phyloP scores from a whole-genome alignment of 2,888 invertebrate genomes.

The Morpho helenor region DNA sequence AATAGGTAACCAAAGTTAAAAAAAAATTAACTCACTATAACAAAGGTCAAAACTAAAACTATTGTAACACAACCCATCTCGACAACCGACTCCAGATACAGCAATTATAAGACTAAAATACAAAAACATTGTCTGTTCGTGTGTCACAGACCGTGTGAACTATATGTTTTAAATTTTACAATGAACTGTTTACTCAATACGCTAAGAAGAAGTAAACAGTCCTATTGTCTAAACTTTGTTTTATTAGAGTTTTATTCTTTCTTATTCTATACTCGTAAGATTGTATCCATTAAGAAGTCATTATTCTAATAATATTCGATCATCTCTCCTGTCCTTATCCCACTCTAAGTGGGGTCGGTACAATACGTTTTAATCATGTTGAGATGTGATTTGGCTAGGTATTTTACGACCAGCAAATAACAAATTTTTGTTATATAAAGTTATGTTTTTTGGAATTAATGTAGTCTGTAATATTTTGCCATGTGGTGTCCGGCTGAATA shows the following conservation, averaged over 20 bases:
- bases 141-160: slow-evolving; percentile 29
- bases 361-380: too few relatives aligned
- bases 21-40: slow-evolving; percentile 6
- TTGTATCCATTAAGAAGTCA: not conserved
- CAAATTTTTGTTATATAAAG: too few relatives aligned
- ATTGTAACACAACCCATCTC: slow-evolving; percentile 33
- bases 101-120: slow-evolving; percentile 29
- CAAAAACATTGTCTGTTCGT: slow-evolving; percentile 30
- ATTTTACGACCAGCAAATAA: too few relatives aligned
- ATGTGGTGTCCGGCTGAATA: too few relatives aligned
- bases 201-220: slow-evolving; percentile 26
- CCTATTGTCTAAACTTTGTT: slow-evolving; percentile 26
- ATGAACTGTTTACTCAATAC: slow-evolving; percentile 38
- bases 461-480: too few relatives aligned
- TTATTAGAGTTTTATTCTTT: too few relatives aligned
- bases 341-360: too few relatives aligned
- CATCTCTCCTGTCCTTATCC: too few relatives aligned
- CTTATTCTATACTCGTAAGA: not conserved
- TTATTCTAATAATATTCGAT: too few relatives aligned
- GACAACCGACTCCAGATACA: slow-evolving; percentile 26
- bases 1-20: not conserved
- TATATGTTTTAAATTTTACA: slow-evolving; percentile 36
- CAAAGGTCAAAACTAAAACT: slow-evolving; percentile 5
- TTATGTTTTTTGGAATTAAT: too few relatives aligned
- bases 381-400: too few relatives aligned